Evolutionary conservation across 2,888 invertebrate species (phyloP), one percentile per base, ranked within the genome.

Genomic region (Cephus rjabovi): DNA sequence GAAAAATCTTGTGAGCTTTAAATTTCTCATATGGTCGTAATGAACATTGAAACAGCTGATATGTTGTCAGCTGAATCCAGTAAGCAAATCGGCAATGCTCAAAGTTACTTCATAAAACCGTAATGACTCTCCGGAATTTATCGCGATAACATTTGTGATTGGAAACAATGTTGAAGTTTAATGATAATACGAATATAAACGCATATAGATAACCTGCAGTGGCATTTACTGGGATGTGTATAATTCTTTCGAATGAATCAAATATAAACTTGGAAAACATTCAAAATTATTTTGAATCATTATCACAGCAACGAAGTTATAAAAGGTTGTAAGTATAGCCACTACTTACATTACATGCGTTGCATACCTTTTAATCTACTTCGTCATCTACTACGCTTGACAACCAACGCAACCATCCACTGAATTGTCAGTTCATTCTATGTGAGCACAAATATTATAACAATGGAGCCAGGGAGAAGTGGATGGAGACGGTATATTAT

Each of bases 401-500:
- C 23, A 56, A 23, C 2, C 9, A 56, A 23, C 56, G 0, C 9
- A 23, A 56, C 56, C 56, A 56, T 15, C 9, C 15, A 23, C 56
- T 56, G 23, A 56, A 23, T 23, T 56, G 1, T 23, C 56, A 23
- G 9, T 56, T 56, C 23, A 56, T 23, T 56, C 23, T 56, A 56
- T 23, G 56, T 71, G 71, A 71, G 30, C 3, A 30, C 23, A 30
- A 71, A 30, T 33, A 34, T 31, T 0, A 30, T 33, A 74, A 74
- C 30, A 34, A 87, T 84, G 84, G 80, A 80, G 34, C 75, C 70
- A 12, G 4, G 33, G 9, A 70, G 81, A 33, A 75, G 70, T 68
- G 83, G 81, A 84, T 89, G 87, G 87, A 86, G 81, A 74, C 80
- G 78, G 74, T 88, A 87, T 69, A 70, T 81, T 0, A 71, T 85